Evolutionary conservation across 2,888 invertebrate species (phyloP), one percentile per base, ranked within the genome.

Genomic region (Polyommatus iphigenia): DNA sequence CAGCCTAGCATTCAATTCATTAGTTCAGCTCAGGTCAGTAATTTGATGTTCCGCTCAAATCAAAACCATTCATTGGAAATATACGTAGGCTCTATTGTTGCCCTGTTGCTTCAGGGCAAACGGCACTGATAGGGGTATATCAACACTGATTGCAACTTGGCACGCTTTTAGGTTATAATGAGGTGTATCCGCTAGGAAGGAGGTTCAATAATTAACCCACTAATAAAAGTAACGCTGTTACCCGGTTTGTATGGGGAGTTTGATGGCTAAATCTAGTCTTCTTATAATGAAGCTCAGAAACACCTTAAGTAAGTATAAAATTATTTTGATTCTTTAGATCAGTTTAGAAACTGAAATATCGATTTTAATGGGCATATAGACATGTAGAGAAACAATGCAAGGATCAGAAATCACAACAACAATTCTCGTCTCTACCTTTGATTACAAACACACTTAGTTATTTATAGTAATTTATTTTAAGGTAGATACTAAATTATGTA

Each of bases 1-100:
- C 36, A 20, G 20, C 72, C 72, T 24, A 50, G 46, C 46, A 73
- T 73, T 46, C 73, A 20, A 73, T 73, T 73, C 36, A 50, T 73
- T 73, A 73, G 50, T 73, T 73, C 73, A 20, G 15, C 41, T 36
- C 36, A 46, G 24, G 20, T 46, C 20, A 24, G 20, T 50, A 73
- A 46, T 50, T 73, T 46, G 20, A 20, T 73, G 73, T 46, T 73
- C 20, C 72, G 41, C 71, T 36, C 18, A 71, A 15, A n/a, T 36
- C 13, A 36, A 32, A 36, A 36, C 71, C 41, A 24, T 20, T 20
- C 73, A 73, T 73, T 50, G 73, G 73, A 73, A 50, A 73, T 20
- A 73, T 24, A 73, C 24, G 41, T 32, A 13, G 41, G 59, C 24
- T 62, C 24, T 13, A 62, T 62, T 62, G 62, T 62, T 24, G 62